Evolutionary conservation across 2,888 invertebrate species (phyloP).

Genomic region (Trissoscelio sp.): DNA sequence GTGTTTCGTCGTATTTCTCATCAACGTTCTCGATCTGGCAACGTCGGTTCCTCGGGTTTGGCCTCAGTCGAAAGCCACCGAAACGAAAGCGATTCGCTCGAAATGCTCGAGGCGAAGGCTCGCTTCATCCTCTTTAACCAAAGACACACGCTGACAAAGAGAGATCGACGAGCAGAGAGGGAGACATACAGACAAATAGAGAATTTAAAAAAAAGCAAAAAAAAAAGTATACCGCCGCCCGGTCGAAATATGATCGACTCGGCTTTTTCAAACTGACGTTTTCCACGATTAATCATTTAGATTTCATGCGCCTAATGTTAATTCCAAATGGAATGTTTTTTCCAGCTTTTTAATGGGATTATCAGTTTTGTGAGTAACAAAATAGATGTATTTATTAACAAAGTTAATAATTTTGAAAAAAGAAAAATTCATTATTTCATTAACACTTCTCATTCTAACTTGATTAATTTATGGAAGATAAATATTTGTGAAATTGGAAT

Average conservation of each 20-base stretch:
- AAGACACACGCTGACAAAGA: constrained; percentile 39
- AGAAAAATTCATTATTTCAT: neutral
- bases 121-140: constrained; percentile 52
- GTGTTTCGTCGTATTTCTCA: constrained; percentile 39
- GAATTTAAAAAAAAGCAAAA: constrained; percentile 30
- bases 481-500: neutral
- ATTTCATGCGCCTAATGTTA: constrained; percentile 29
- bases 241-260: constrained; percentile 58
- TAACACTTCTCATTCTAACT: too few relatives aligned
- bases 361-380: neutral
- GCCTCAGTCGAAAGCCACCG: constrained; percentile 65
- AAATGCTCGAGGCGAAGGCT: constrained; percentile 66
- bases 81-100: constrained; percentile 68
- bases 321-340: neutral
- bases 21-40: constrained; percentile 58
- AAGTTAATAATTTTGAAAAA: too few relatives aligned
- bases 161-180: constrained; percentile 31
- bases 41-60: constrained; percentile 63
- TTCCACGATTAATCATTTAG: constrained; percentile 15
- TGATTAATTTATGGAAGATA: neutral
- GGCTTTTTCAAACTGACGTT: constrained; percentile 4
- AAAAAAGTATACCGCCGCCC: constrained; percentile 33
- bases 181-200: constrained; percentile 37
- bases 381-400: too few relatives aligned
- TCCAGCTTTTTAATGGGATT: constrained; percentile 12